phyloP scores from a whole-genome alignment of 2,888 invertebrate genomes.

The Nebria salina region DNA sequence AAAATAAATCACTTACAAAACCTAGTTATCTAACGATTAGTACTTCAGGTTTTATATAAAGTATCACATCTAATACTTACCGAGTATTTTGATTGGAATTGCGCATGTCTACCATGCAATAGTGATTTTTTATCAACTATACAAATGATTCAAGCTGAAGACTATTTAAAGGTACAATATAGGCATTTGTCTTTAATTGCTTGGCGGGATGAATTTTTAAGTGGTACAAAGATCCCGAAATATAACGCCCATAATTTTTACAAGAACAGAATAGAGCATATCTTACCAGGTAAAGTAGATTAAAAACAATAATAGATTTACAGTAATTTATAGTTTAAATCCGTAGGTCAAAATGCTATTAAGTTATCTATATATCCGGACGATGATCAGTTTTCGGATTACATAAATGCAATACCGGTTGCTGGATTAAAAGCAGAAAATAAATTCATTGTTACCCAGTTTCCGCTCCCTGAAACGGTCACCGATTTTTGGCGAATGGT shows the following conservation, averaged over 20 bases:
- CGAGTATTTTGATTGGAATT: constrained; percentile 52
- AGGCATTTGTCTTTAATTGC: not conserved
- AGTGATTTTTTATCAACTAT: too few relatives aligned
- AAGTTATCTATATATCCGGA: constrained; percentile 47
- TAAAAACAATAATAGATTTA: not conserved
- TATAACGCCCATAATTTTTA: not conserved
- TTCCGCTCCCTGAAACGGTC: constrained; percentile 57
- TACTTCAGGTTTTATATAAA: constrained; percentile 55
- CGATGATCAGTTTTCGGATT: constrained; percentile 55
- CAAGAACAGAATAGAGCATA: not conserved
- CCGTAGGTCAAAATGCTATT: not conserved
- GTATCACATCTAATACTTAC: constrained; percentile 56
- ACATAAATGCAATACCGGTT: constrained; percentile 57
- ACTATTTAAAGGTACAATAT: not conserved
- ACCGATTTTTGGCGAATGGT: constrained; percentile 60
- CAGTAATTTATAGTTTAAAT: not conserved
- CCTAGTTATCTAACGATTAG: not conserved
- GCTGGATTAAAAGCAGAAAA: constrained; percentile 55
- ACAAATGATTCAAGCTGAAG: too few relatives aligned
- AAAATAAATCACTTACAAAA: not conserved
- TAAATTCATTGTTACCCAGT: constrained; percentile 58
- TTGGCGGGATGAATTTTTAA: constrained; percentile 51
- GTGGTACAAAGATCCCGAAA: constrained; percentile 51
- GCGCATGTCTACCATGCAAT: too few relatives aligned
- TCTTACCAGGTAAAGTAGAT: not conserved